phyloP scores from a whole-genome alignment of 2,797 vertebrate genomes.

The Anolis apletophallus region DNA sequence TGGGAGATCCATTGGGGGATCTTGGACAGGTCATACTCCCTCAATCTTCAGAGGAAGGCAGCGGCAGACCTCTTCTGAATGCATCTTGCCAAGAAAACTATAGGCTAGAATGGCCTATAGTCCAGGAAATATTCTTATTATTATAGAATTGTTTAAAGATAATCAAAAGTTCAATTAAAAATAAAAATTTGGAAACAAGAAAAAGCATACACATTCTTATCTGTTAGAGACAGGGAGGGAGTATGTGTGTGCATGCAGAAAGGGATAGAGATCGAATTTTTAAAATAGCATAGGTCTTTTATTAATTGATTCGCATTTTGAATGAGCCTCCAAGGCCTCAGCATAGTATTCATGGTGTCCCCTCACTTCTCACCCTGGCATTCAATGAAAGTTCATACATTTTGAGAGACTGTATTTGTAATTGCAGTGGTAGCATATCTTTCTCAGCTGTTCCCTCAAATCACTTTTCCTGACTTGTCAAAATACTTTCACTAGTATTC shows the following conservation, averaged over 20 bases:
- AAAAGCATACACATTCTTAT: neutral
- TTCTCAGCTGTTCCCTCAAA: constrained; percentile 12
- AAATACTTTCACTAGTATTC: constrained; percentile 35
- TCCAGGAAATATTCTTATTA: neutral
- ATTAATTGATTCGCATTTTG: neutral
- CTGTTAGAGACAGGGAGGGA: neutral
- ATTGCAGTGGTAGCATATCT: neutral
- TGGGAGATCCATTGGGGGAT: too few relatives aligned
- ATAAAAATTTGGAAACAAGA: neutral
- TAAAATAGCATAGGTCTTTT: neutral
- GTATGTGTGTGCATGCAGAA: neutral
- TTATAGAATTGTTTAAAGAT: neutral
- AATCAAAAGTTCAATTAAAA: neutral
- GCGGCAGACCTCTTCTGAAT: too few relatives aligned
- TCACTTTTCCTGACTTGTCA: constrained; percentile 5
- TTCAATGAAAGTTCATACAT: accelerated
- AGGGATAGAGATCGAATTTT: neutral
- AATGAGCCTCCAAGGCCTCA: neutral
- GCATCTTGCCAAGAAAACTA: too few relatives aligned
- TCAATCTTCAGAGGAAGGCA: too few relatives aligned
- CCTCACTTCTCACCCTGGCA: neutral
- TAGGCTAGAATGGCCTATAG: too few relatives aligned
- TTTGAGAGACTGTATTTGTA: constrained; percentile 13
- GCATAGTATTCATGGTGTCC: neutral
- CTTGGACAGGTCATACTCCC: too few relatives aligned